phyloP scores from a whole-genome alignment of 1,140 invertebrate species.

The Cydia pomonella region DNA sequence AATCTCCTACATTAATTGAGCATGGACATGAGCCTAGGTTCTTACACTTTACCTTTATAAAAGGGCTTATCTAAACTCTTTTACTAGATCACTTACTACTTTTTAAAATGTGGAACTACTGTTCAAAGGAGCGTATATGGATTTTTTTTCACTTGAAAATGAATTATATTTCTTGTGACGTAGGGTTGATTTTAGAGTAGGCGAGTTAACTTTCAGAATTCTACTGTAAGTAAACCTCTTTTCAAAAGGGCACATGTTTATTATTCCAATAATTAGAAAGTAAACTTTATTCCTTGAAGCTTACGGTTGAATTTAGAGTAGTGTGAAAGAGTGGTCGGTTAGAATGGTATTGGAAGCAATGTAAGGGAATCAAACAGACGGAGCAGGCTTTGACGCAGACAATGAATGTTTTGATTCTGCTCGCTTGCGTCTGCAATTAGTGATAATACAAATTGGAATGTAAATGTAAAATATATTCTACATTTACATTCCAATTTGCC shows the following conservation, averaged over 20 bases:
- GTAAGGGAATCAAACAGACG: background rate
- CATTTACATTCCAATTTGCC: background rate
- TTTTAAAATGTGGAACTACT: background rate
- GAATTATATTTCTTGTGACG: background rate
- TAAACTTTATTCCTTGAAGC: background rate
- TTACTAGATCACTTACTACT: background rate
- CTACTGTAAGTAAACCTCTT: background rate
- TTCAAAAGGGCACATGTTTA: background rate
- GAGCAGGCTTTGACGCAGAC: slow-evolving; percentile 12
- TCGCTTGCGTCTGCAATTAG: slow-evolving; percentile 11
- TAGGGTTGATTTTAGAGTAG: background rate
- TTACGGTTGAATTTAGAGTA: background rate
- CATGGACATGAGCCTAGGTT: background rate
- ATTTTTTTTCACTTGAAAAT: background rate
- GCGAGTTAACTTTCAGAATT: background rate
- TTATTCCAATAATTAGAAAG: background rate
- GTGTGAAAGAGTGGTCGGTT: background rate
- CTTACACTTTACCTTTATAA: background rate
- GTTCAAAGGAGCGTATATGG: background rate
- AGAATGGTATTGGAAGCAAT: background rate
- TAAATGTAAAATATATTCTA: too few species aligned
- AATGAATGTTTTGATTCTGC: slow-evolving; percentile 18
- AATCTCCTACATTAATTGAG: slow-evolving; percentile 16
- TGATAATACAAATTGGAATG: too few species aligned
- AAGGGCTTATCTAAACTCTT: background rate